Base-by-base conservation (phyloP, 2,888 invertebrate species). In the Liodrosophila aerea region DNA sequence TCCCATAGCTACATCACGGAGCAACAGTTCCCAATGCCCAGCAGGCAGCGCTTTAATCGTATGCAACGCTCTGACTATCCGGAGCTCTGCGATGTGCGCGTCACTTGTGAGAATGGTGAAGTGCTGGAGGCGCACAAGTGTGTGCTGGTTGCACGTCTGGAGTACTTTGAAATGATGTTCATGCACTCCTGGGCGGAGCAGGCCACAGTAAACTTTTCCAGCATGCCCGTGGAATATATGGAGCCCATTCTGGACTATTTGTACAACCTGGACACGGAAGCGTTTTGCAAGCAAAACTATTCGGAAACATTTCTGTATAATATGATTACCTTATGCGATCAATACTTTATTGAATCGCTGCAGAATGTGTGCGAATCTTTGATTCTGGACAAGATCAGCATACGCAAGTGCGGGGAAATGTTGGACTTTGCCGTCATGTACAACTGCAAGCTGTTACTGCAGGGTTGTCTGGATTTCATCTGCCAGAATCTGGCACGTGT, bases 161-260 rank as follows among this genome's bases (percentile, higher is more conserved):
- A 97, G 68, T 97, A 97, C 89, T 97, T 97, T 87, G 92, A 93
- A 62, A 94, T 94, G 77, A 95, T 97, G 95, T 94, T 97, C 76
- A 92, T 93, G 82, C 93, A 93, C 77, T 92, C 94, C 37, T 97
- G 96, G 96, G 83, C 87, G 1, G 89, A 89, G 63, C 85, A 77
- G 1, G 75, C 77, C 3, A 75, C 73, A 0, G 87, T 90, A 1
- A 87, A 85, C 63, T 63, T 90, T 34, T 76, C 76, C 7, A 87
- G 88, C 1, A 83, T 90, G 12, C 87, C 89, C 2, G 51, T 77
- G 3, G 90, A 90, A 53, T 90, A 89, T 39, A 87, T 96, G 66
- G 89, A 92, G 57, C 92, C 94, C 0, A 91, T 96, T 1, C 89
- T 97, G 7, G 93, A 95, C 67, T 96, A 93, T 86, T 89, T 96